Evolutionary conservation across 2,113 vertebrate species (phyloP).

Genomic region (Microcebus tavaratra): DNA sequence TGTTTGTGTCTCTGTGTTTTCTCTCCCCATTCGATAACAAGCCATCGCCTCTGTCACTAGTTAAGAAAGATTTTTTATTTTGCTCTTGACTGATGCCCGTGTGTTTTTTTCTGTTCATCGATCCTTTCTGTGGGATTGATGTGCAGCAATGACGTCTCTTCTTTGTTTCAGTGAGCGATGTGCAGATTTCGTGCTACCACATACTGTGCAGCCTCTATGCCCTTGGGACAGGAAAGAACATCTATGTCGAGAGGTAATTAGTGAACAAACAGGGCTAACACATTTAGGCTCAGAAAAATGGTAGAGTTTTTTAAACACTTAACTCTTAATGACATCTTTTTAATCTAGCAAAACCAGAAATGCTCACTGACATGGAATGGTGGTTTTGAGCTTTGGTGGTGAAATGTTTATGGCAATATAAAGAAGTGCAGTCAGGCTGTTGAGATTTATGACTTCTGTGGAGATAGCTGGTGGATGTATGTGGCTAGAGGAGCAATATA

Average conservation of each 20-base stretch:
- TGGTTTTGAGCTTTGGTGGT: not conserved
- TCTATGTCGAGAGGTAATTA: constrained; percentile 98
- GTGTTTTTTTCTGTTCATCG: not conserved
- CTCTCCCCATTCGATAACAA: not conserved
- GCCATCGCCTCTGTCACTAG: not conserved
- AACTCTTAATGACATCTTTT: not conserved
- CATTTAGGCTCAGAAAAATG: not conserved
- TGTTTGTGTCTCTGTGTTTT: not conserved
- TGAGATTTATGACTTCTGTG: not conserved
- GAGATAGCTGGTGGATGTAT: not conserved
- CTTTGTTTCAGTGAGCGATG: constrained; percentile 91
- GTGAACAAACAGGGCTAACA: constrained; percentile 24
- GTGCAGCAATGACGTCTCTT: not conserved
- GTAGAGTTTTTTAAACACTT: not conserved
- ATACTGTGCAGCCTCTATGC: constrained; percentile 97
- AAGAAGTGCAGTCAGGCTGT: not conserved
- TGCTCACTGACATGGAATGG: not conserved
- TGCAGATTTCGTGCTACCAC: constrained; percentile 97
- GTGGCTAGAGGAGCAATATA: not conserved
- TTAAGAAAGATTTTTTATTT: not conserved
- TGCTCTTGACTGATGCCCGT: not conserved
- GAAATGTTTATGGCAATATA: not conserved
- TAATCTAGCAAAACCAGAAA: constrained; percentile 13
- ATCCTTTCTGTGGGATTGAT: not conserved
- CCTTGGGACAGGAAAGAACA: constrained; percentile 98